Percentiles rank a stretch among this genome's conserved stretches.
Evolutionary conservation across 2,888 invertebrate genomes (phyloP).

Genomic region (Chaitophorus viminalis): DNA sequence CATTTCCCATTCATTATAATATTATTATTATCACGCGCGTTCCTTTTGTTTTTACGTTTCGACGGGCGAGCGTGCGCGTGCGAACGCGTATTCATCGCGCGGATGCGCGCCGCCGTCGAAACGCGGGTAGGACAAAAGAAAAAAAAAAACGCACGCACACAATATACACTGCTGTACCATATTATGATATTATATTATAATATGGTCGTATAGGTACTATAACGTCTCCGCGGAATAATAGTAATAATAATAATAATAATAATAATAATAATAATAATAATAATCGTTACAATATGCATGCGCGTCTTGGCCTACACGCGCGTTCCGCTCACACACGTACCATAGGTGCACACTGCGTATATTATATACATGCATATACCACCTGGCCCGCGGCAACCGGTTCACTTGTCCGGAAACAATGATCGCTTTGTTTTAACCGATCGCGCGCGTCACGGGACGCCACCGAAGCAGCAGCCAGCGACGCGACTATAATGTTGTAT

Average conservation of each 20-base stretch:
- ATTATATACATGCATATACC: too few species aligned
- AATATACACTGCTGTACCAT: too few species aligned
- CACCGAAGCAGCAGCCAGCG: neutral
- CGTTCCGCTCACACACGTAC: neutral
- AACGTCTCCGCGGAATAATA: conserved; percentile 30
- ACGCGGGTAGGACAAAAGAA: neutral
- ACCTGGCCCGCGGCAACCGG: conserved; percentile 50
- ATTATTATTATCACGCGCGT: conserved; percentile 3
- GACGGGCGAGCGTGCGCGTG: neutral
- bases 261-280: too few species aligned
- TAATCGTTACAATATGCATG: conserved; percentile 13
- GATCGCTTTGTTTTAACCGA: conserved; percentile 44
- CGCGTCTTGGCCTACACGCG: conserved; percentile 15
- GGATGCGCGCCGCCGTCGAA: neutral
- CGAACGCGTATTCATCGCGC: too few species aligned
- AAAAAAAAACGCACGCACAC: neutral
- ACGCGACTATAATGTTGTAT: too few species aligned
- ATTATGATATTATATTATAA: too few species aligned
- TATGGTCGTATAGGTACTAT: too few species aligned
- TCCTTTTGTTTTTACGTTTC: conserved; percentile 48
- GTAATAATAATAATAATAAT: neutral
- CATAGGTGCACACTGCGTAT: too few species aligned
- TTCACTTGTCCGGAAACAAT: conserved; percentile 61
- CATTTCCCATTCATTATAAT: neutral
- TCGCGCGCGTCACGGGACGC: neutral